These are phyloP conservation scores for Rhynchophorus ferrugineus DNA, from an alignment of 1,140 invertebrate species.

Conservation along the genomic window DNA sequence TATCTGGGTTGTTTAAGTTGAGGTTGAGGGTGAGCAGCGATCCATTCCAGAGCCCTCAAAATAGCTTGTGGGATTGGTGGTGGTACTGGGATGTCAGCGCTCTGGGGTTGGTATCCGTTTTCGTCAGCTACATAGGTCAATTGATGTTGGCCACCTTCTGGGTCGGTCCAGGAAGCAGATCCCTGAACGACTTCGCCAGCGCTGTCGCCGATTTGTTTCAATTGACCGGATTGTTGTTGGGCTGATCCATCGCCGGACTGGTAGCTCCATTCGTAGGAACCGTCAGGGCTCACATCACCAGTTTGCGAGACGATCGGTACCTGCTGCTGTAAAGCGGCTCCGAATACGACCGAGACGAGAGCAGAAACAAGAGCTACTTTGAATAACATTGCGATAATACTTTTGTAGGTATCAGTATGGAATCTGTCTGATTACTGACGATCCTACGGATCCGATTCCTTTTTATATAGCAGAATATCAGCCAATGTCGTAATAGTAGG, in stretches of 20 bases:
- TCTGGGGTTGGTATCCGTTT: constrained; percentile 40
- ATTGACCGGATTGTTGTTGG: background rate
- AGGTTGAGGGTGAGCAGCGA: background rate
- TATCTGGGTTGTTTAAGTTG: background rate
- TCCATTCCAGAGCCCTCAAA: background rate
- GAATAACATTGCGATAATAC: constrained; percentile 1
- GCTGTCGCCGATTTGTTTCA: constrained; percentile 34
- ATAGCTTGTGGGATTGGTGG: background rate
- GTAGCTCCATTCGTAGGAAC: constrained; percentile 49
- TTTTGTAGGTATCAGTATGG: too few species aligned
- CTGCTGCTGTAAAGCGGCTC: background rate
- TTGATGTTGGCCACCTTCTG: too few species aligned
- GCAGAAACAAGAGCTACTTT: background rate
- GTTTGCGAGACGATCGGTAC: constrained; percentile 40
- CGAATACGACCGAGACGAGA: background rate
- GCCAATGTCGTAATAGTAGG: too few species aligned
- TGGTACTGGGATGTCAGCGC: background rate
- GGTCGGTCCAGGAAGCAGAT: constrained; percentile 57
- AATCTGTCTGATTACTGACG: too few species aligned
- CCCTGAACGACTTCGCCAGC: constrained; percentile 51
- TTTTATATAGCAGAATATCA: too few species aligned
- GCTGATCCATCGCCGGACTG: background rate
- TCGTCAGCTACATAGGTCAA: too few species aligned
- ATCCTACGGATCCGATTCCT: too few species aligned
- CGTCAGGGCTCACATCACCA: constrained; percentile 56